Base-by-base conservation (phyloP, 1,140 invertebrate genomes). In the Diachasmimorpha longicaudata region DNA sequence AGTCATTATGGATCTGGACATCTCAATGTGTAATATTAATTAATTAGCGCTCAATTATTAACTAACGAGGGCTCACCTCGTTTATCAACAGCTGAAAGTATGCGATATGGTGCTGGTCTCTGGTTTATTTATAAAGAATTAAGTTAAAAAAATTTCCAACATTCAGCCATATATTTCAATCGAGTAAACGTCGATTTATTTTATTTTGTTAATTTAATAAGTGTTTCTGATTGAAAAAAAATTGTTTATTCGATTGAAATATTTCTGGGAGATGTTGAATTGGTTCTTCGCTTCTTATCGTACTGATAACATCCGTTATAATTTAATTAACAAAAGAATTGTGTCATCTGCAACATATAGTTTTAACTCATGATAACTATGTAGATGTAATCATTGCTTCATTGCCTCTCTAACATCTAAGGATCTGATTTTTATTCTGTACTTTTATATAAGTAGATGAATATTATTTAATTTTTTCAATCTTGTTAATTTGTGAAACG, bases 31-130 rank as follows among this genome's bases (percentile, higher is more conserved):
- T 63, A 31, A 63, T 25, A 63, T 63, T 63, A 31, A 25, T 52
- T 63, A 63, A 58, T 58, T 10, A 58, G 52, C 19, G 52, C 19
- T 58, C n/a, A 58, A 58, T 58, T 58, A 58, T 21, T 58, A 66
- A 36, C 31, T 14, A 66, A 10, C 23, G 23, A 63, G 11, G n/a
- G 19, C 19, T 25, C 19, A 63, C 25, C 48, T 66, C n/a, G 66
- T 68, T 39, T 37, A 37, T 39, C 31, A 37, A 36, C n/a, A 16
- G 25, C 36, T 68, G 31, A 68, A 68, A 68, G n/a, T 68, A 37
- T 66, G 23, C 23, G 66, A 68, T 16, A 37, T 68, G 66, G 66
- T 68, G 66, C 66, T 68, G 66, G 66, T 68, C 66, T 68, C 66
- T 68, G 36, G 14, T 68, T 36, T 37, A 68, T 68, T 37, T 37